Percentiles rank a stretch among this genome's conserved stretches.
These are phyloP conservation scores for Carassius carassius DNA, from an alignment of 2,113 vertebrate genomes.

Conservation along the genomic window DNA sequence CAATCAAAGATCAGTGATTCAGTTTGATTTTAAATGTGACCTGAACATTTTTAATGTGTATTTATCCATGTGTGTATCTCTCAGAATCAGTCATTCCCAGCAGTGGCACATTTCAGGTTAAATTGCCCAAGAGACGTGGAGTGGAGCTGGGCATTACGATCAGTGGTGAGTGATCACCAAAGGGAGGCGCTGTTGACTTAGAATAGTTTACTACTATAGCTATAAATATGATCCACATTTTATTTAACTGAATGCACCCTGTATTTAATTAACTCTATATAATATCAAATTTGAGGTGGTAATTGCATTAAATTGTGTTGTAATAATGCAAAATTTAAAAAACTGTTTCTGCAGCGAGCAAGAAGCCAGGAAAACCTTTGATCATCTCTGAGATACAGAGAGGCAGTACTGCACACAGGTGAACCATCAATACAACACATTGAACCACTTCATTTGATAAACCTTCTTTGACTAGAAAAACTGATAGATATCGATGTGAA, in stretches of 20 bases:
- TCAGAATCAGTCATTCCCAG: conserved; percentile 95
- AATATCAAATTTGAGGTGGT: neutral
- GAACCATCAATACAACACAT: conserved; percentile 46
- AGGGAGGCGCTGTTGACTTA: conserved; percentile 54
- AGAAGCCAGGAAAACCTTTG: conserved; percentile 89
- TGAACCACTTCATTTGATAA: neutral
- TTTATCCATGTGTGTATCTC: neutral
- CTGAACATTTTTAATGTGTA: neutral
- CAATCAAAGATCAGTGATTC: neutral
- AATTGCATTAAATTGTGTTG: neutral
- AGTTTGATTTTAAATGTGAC: neutral
- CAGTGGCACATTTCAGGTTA: conserved; percentile 97
- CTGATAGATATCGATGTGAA: neutral
- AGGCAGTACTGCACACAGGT: conserved; percentile 97
- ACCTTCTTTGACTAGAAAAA: neutral
- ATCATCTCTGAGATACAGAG: conserved; percentile 97
- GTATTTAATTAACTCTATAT: neutral
- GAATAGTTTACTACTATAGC: neutral
- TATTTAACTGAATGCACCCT: neutral
- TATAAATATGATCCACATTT: neutral
- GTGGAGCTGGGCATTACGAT: conserved; percentile 97
- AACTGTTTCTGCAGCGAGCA: conserved; percentile 79
- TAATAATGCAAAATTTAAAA: neutral
- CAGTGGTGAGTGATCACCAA: conserved; percentile 85
- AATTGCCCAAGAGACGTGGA: conserved; percentile 92